Base-by-base conservation (phyloP, 2,113 vertebrate species). In the Picathartes gymnocephalus region DNA sequence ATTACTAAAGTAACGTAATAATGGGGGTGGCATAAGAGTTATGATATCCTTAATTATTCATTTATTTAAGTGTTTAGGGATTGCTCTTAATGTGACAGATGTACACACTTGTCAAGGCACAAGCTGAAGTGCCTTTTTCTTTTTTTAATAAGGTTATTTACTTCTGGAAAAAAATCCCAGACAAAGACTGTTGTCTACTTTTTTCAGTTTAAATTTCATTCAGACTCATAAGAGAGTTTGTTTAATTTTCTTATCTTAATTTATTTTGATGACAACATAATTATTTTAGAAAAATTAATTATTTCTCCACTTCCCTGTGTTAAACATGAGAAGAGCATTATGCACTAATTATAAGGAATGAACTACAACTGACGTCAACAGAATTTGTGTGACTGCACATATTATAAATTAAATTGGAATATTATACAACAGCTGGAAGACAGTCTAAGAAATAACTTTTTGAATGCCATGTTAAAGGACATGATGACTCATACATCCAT, bases 361-460 rank as follows among this genome's bases (percentile, higher is more conserved):
- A 93, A 78, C 57, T 65, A 44, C 74, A 86, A 93, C 71, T 94
- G 92, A 93, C 50, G 31, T 95, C 86, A 97, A 81, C 65, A 92
- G 77, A 93, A 88, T 95, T 91, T 87, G 61, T 90, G 86, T 81
- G 76, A 84, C 88, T 79, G 70, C n/a, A 92, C 53, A 57, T 81
- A 58, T 56, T 56, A 76, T 86, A 95, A 94, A 93, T 56, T 39
- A 93, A 84, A 92, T 71, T 73, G 68, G 60, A 95, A 48, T 95
- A 91, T 91, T 91, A 62, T 84, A 78, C 72, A 81, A 86, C 89
- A 92, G 81, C 86, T 95, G 91, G 88, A 86, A 97, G 65, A 84
- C 33, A 88, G 86, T 89, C 88, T 89, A 84, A 94, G 91, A 93
- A 93, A 86, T 65, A 91, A 68, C 51, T 86, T 88, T 81, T 74